Percentiles rank a stretch among this genome's conserved stretches.
Conservation (phyloP, 2,888 invertebrate genomes). For the Vandiemenella viatica region DNA sequence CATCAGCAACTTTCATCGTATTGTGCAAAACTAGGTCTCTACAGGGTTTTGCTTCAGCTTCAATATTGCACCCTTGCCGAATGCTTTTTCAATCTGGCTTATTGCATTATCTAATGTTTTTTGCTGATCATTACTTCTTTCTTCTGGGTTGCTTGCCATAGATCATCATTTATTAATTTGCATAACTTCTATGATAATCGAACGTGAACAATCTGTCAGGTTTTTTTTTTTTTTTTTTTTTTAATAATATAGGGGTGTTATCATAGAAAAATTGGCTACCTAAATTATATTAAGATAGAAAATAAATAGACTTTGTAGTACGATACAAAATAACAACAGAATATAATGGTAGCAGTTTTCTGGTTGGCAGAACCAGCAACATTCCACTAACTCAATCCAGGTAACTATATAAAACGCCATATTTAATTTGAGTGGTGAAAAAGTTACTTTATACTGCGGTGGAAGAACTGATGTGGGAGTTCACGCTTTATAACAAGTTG, state of each 20-base stretch:
- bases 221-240: neutral
- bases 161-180: constrained; percentile 1
- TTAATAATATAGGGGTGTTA: too few relatives aligned
- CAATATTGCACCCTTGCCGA: neutral
- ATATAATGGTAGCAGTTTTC: neutral
- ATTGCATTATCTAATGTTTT: neutral
- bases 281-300: neutral
- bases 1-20: too few relatives aligned
- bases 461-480: neutral
- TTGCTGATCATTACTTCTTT: neutral
- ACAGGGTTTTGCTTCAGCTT: neutral
- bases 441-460: neutral
- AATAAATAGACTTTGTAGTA: neutral
- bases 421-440: neutral
- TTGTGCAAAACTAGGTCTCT: too few relatives aligned
- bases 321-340: neutral
- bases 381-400: neutral
- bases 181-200: neutral
- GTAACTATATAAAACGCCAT: neutral
- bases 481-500: neutral
- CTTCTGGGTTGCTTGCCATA: neutral
- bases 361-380: neutral
- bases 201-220: neutral
- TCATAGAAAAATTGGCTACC: neutral
- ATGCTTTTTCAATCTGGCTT: neutral